Percentiles rank a stretch among this genome's conserved stretches.
Evolutionary conservation across 2,888 invertebrate genomes (phyloP).

Genomic region (Morpho achilles): DNA sequence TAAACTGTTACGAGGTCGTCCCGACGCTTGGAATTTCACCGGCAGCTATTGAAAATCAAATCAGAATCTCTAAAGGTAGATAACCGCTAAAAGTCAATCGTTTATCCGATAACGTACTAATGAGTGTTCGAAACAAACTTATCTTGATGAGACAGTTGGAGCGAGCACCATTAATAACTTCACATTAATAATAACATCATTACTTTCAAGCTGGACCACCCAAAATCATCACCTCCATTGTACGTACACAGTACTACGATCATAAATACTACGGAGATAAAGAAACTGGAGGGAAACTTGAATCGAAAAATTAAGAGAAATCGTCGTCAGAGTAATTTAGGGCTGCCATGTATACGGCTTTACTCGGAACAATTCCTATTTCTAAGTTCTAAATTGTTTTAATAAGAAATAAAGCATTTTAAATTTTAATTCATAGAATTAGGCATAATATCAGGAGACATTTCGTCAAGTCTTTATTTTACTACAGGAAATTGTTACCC

Average conservation of each 20-base stretch:
- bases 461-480: no score
- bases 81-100: constrained; percentile 64
- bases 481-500: no score
- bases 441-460: no score
- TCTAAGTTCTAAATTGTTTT: no score
- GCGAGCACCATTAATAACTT: constrained; percentile 64
- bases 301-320: constrained; percentile 60
- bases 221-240: constrained; percentile 70
- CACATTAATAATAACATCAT: constrained; percentile 73
- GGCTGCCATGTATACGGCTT: neutral
- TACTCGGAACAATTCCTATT: neutral
- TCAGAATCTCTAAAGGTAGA: constrained; percentile 52
- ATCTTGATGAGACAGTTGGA: constrained; percentile 70
- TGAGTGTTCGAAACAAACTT: constrained; percentile 68
- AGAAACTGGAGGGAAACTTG: constrained; percentile 51
- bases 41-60: constrained; percentile 43
- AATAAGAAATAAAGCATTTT: no score
- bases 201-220: constrained; percentile 66
- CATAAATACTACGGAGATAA: constrained; percentile 57
- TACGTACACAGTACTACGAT: constrained; percentile 45
- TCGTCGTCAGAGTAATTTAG: constrained; percentile 31
- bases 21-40: constrained; percentile 18
- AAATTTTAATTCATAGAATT: no score
- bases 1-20: constrained; percentile 19
- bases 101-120: constrained; percentile 66